A percentile compares a stretch with the other conserved stretches of the same genome.
Evolutionary conservation across 2,888 invertebrate genomes (phyloP).

Genomic region (Drepana falcataria): DNA sequence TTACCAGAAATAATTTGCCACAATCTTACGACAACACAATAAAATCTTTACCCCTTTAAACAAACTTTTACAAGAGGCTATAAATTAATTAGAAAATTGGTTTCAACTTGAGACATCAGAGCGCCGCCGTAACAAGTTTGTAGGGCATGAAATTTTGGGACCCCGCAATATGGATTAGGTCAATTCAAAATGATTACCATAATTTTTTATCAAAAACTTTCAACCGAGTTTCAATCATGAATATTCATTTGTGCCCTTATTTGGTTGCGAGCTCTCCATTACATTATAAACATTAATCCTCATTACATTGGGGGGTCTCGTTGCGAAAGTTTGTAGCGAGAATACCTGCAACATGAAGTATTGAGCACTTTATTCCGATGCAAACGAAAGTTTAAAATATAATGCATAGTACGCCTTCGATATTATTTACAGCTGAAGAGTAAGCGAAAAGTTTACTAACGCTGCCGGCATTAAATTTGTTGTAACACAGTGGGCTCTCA

Average conservation of each 20-base stretch:
- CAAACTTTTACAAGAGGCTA: constrained; percentile 41
- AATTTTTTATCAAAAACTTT: constrained; percentile 64
- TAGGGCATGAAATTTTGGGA: constrained; percentile 36
- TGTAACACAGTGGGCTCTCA: constrained; percentile 40
- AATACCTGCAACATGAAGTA: constrained; percentile 13
- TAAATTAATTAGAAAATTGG: constrained; percentile 58
- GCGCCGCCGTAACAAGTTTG: constrained; percentile 47
- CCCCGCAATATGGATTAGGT: constrained; percentile 62
- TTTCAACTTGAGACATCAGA: constrained; percentile 45
- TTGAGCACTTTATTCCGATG: constrained; percentile 13
- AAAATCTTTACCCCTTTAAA: constrained; percentile 32
- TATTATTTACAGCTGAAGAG: constrained; percentile 56
- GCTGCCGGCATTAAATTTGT: constrained; percentile 51
- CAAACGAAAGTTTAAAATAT: constrained; percentile 44
- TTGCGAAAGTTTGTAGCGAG: constrained; percentile 10
- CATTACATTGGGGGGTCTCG: constrained; percentile 13
- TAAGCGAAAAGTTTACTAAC: constrained; percentile 45
- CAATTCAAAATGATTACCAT: constrained; percentile 69
- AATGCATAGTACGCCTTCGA: constrained; percentile 42
- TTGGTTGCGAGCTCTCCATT: constrained; percentile 38
- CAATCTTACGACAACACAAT: constrained; percentile 27
- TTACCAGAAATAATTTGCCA: constrained; percentile 10
- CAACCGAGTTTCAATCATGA: constrained; percentile 51
- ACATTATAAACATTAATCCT: constrained; percentile 36
- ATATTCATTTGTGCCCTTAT: constrained; percentile 50